Evolutionary conservation across 23 tunicate genomes (phyloP).

Genomic region (Halocynthia aurantium): DNA sequence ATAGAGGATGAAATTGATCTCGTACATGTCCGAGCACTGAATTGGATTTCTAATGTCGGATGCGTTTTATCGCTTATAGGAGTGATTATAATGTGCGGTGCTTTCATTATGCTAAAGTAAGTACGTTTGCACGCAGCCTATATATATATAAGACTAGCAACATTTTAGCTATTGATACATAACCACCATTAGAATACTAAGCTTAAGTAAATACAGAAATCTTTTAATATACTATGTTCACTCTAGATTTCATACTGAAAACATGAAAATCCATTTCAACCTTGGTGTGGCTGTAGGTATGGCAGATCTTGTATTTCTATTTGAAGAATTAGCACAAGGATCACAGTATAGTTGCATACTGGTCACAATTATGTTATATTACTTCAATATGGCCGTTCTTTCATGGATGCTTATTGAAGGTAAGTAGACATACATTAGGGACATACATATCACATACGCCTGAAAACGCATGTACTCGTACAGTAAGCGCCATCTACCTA

Average conservation of each 20-base stretch:
- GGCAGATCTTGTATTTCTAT: slow-evolving; percentile 66
- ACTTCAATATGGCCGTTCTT: slow-evolving; percentile 79
- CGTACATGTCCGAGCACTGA: slow-evolving; percentile 33
- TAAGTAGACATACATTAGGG: not conserved
- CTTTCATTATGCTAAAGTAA: slow-evolving; percentile 79
- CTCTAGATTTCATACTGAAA: slow-evolving; percentile 79
- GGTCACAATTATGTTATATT: slow-evolving; percentile 71
- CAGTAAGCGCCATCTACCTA: no score
- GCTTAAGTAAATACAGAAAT: not conserved
- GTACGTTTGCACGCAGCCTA: not conserved
- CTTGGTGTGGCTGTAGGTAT: slow-evolving; percentile 82
- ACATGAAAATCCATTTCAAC: slow-evolving; percentile 91
- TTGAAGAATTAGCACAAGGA: slow-evolving; percentile 70
- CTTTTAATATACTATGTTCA: not conserved
- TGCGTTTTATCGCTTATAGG: slow-evolving; percentile 67
- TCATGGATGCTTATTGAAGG: slow-evolving; percentile 96
- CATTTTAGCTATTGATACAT: no score
- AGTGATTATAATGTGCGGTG: slow-evolving; percentile 67
- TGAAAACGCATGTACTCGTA: no score
- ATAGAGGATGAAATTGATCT: slow-evolving; percentile 24
- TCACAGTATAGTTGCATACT: slow-evolving; percentile 46
- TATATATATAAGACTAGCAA: not conserved
- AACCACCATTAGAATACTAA: not conserved
- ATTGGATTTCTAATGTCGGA: slow-evolving; percentile 61
- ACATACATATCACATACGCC: not conserved